These are phyloP conservation scores for Morus bassanus DNA, from an alignment of 2,797 vertebrate species.

Conservation along the genomic window DNA sequence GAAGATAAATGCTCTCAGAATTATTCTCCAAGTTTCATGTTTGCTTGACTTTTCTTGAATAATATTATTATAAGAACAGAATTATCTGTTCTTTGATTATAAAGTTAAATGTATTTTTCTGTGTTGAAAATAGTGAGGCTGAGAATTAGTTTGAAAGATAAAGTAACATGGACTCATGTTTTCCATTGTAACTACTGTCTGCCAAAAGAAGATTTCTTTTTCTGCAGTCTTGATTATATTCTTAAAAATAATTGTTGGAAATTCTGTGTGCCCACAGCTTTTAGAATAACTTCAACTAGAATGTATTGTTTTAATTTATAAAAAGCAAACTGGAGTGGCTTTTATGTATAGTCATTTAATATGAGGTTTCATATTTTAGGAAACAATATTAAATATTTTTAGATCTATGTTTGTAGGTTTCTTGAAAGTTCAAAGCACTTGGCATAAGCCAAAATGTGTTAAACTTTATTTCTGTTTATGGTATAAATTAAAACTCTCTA, in stretches of 20 bases:
- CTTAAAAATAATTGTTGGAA: neutral
- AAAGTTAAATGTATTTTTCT: neutral
- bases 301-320: neutral
- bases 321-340: neutral
- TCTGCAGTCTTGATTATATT: neutral
- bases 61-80: neutral
- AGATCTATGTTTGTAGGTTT: neutral
- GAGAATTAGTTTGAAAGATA: neutral
- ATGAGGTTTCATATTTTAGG: neutral
- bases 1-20: neutral
- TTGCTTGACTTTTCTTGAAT: neutral
- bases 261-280: neutral
- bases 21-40: neutral
- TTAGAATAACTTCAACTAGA: neutral
- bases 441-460: neutral
- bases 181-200: neutral
- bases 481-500: slow-evolving; percentile 53
- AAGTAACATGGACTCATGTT: neutral
- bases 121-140: neutral
- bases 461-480: slow-evolving; percentile 32
- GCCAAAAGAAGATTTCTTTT: neutral
- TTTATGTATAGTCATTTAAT: neutral
- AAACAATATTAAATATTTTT: neutral
- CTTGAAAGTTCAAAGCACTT: slow-evolving; percentile 35
- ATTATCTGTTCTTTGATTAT: neutral